Conservation (phyloP, 2,113 vertebrate genomes). For the Microcebus tavaratra region DNA sequence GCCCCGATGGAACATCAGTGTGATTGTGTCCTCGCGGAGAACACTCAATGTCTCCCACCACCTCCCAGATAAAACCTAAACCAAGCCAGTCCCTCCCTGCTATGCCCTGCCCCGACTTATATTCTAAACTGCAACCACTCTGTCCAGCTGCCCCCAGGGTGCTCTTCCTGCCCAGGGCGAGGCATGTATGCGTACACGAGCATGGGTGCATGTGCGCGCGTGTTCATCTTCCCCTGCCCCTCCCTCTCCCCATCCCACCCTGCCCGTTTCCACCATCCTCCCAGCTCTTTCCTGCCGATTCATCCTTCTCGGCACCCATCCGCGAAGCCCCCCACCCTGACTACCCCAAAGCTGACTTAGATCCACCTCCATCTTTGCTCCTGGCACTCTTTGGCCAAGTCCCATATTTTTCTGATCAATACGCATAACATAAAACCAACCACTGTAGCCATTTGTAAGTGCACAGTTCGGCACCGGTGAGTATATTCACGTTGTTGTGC, state of each 20-base stretch:
- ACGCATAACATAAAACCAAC: neutral
- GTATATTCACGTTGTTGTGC: too few species aligned
- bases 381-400: neutral
- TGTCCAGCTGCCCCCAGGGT: neutral
- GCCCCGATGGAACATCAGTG: neutral
- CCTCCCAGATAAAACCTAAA: neutral
- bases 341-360: neutral
- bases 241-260: neutral
- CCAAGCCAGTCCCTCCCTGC: fast-evolving
- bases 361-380: neutral
- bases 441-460: neutral
- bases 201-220: fast-evolving
- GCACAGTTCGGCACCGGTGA: neutral
- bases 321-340: too few species aligned
- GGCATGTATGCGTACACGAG: too few species aligned
- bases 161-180: neutral
- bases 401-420: neutral
- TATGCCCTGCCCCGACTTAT: fast-evolving
- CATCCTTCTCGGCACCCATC: neutral
- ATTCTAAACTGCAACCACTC: neutral
- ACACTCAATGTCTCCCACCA: neutral
- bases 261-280: neutral
- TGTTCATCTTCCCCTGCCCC: neutral
- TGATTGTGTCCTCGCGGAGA: neutral
- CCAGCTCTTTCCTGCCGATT: neutral